phyloP scores from a whole-genome alignment of 2,113 vertebrate species.

The Silurus meridionalis region DNA sequence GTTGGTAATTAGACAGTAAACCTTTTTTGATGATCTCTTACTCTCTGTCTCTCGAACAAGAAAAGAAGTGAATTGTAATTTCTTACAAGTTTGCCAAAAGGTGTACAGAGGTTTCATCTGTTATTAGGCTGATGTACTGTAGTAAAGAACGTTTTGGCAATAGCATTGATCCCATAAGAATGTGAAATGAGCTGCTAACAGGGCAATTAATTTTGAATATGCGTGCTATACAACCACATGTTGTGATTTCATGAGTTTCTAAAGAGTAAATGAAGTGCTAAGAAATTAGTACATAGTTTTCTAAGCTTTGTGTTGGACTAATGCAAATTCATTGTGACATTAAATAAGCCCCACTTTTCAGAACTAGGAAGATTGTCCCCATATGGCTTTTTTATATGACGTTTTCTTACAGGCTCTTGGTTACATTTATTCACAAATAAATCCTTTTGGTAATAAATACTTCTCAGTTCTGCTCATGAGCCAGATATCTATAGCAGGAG shows the following conservation, averaged over 20 bases:
- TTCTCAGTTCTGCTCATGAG: neutral
- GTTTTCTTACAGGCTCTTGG: neutral
- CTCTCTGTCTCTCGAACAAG: neutral
- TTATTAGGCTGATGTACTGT: neutral
- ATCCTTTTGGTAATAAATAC: neutral
- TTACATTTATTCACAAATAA: neutral
- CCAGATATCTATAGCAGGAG: neutral
- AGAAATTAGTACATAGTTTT: constrained; percentile 17
- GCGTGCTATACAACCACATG: neutral
- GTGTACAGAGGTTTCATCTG: neutral
- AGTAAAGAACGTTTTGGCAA: constrained; percentile 15
- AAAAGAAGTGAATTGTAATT: neutral
- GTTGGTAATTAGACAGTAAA: neutral
- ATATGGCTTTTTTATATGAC: neutral
- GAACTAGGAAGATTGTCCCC: neutral
- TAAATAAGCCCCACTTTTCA: neutral
- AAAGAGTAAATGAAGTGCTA: constrained; percentile 16
- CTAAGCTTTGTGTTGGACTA: constrained; percentile 9
- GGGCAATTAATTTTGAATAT: constrained; percentile 31
- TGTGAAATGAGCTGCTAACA: constrained; percentile 30
- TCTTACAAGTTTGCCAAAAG: neutral
- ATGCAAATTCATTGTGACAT: neutral
- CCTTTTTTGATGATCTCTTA: neutral
- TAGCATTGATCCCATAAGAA: constrained; percentile 35
- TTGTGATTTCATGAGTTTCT: constrained; percentile 16